phyloP scores from a whole-genome alignment of 2,113 vertebrate genomes.

The Melanostigma gelatinosum region DNA sequence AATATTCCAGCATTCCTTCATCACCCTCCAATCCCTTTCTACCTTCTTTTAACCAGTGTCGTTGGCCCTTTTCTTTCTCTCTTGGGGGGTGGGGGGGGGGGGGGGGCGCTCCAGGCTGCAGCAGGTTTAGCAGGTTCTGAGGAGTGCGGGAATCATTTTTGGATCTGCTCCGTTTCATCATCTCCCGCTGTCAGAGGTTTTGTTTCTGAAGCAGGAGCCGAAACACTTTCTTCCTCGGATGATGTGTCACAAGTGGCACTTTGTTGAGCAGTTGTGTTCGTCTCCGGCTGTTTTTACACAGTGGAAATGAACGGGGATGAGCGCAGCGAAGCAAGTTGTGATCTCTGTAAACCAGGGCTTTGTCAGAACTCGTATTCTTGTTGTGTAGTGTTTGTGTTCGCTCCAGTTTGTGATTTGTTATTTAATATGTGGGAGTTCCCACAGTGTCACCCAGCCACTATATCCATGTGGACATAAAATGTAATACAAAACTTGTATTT shows the following conservation, averaged over 20 bases:
- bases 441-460: slow-evolving; percentile 14
- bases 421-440: slow-evolving; percentile 20
- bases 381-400: slow-evolving; percentile 44
- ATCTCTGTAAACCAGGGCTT: slow-evolving; percentile 62
- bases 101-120: slow-evolving; percentile 76
- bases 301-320: slow-evolving; percentile 52
- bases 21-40: slow-evolving; percentile 18
- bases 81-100: slow-evolving; percentile 36
- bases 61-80: slow-evolving; percentile 39
- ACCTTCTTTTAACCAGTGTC: slow-evolving; percentile 33
- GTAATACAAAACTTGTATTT: background rate
- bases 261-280: slow-evolving; percentile 70
- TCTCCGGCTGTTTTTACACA: slow-evolving; percentile 66
- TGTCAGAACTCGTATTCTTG: slow-evolving; percentile 65
- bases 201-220: slow-evolving; percentile 74
- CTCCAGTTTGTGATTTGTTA: slow-evolving; percentile 55
- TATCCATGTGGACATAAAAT: background rate
- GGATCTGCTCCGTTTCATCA: slow-evolving; percentile 72
- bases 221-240: slow-evolving; percentile 72
- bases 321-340: slow-evolving; percentile 59
- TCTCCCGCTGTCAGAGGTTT: slow-evolving; percentile 75
- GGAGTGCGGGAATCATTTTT: slow-evolving; percentile 70
- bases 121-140: slow-evolving; percentile 75
- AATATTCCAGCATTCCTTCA: slow-evolving; percentile 37
- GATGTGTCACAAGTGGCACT: slow-evolving; percentile 79